These are phyloP conservation scores for Volucella inflata DNA, from an alignment of 2,888 invertebrate genomes.

Conservation along the genomic window DNA sequence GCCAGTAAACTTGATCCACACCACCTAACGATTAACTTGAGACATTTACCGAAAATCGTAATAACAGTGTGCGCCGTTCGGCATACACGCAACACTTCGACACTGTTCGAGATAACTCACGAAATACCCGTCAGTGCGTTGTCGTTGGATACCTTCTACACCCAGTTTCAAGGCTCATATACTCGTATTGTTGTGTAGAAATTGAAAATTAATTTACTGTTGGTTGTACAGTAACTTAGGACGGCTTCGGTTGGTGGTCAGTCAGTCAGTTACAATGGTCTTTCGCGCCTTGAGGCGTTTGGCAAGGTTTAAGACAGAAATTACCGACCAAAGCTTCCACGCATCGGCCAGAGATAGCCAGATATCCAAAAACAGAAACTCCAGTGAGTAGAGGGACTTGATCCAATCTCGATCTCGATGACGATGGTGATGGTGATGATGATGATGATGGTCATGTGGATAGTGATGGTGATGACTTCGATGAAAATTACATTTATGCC, in stretches of 20 bases:
- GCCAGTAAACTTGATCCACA: background rate
- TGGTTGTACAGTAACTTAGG: slow-evolving; percentile 35
- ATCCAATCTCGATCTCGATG: slow-evolving; percentile 59
- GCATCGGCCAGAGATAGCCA: slow-evolving; percentile 25
- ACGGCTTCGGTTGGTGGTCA: slow-evolving; percentile 25
- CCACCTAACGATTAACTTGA: slow-evolving; percentile 28
- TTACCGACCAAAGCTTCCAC: slow-evolving; percentile 50
- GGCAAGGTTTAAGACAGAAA: slow-evolving; percentile 45
- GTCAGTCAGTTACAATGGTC: slow-evolving; percentile 58
- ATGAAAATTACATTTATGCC: slow-evolving; percentile 70
- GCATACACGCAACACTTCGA: slow-evolving; percentile 58
- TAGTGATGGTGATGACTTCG: slow-evolving; percentile 64
- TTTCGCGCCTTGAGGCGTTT: slow-evolving; percentile 57
- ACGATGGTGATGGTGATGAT: slow-evolving; percentile 28
- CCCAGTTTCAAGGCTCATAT: background rate
- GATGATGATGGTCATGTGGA: slow-evolving; percentile 40
- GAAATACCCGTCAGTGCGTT: background rate
- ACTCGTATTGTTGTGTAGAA: slow-evolving; percentile 51
- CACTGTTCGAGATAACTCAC: slow-evolving; percentile 22
- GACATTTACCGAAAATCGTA: slow-evolving; percentile 48
- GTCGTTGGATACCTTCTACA: slow-evolving; percentile 6
- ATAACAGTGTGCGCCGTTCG: slow-evolving; percentile 25
- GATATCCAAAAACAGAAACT: slow-evolving; percentile 12
- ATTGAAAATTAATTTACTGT: slow-evolving; percentile 73
- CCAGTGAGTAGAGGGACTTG: slow-evolving; percentile 28